phyloP scores from a whole-genome alignment of 2,113 vertebrate genomes.

The Oreochromis niloticus region DNA sequence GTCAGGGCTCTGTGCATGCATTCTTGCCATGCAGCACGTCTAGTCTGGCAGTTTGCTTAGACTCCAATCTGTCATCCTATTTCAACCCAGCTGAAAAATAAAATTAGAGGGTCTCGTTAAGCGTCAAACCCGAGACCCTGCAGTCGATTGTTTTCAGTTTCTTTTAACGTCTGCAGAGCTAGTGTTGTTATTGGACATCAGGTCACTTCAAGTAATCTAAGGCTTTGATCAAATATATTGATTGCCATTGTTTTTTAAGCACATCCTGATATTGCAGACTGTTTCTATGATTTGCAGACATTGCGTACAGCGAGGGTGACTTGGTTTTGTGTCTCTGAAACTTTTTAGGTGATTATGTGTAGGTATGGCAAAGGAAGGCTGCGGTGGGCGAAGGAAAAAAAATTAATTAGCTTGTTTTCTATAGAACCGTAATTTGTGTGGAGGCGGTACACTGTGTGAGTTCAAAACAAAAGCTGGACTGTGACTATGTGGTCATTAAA shows the following conservation, averaged over 20 bases:
- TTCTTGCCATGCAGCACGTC: neutral
- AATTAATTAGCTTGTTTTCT: neutral
- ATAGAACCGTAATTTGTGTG: neutral
- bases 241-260: neutral
- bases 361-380: neutral
- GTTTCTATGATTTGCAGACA: neutral
- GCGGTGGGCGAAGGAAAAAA: neutral
- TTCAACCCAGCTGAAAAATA: neutral
- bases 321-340: neutral
- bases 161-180: neutral
- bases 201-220: neutral
- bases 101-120: neutral
- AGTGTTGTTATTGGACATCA: neutral
- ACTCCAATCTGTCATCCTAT: constrained; percentile 4
- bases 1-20: neutral
- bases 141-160: neutral
- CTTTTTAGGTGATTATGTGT: neutral
- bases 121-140: neutral
- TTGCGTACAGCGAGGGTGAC: neutral
- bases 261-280: neutral
- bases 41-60: neutral
- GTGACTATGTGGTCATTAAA: neutral
- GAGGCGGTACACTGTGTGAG: neutral
- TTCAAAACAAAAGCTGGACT: neutral
- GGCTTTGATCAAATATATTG: neutral